Evolutionary conservation across 2,113 vertebrate species (phyloP).

Genomic region (Micronycteris hirsuta): DNA sequence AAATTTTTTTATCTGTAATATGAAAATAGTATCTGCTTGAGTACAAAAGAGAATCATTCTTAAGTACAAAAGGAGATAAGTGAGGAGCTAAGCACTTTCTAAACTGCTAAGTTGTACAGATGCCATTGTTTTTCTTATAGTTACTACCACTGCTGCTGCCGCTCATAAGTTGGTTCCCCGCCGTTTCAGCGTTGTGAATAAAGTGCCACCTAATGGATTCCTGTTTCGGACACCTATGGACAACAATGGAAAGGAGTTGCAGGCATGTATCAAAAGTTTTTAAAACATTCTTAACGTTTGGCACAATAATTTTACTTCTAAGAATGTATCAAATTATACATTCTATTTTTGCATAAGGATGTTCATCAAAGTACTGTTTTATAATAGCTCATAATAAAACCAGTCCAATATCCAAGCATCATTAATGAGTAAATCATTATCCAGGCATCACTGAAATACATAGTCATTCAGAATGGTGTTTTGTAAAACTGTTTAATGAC

Average conservation of each 20-base stretch:
- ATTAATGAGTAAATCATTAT: background rate
- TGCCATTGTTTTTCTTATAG: background rate
- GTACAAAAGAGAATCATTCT: background rate
- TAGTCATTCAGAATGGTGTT: background rate
- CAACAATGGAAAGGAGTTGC: background rate
- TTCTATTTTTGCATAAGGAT: background rate
- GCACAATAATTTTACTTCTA: background rate
- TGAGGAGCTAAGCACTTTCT: background rate
- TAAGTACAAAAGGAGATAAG: background rate
- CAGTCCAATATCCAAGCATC: background rate
- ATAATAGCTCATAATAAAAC: background rate
- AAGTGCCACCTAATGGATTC: background rate
- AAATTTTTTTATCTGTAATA: background rate
- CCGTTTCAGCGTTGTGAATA: background rate
- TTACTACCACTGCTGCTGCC: background rate
- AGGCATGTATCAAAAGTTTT: background rate
- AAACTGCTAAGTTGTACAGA: background rate
- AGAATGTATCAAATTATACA: background rate
- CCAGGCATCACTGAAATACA: background rate
- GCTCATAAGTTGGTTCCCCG: background rate
- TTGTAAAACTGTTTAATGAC: constrained; percentile 11
- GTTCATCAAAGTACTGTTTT: background rate
- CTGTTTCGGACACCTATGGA: background rate
- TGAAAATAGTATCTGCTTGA: background rate
- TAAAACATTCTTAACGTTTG: background rate